Base-by-base conservation (phyloP, 2,797 vertebrate genomes). In the Apogon talboti region DNA sequence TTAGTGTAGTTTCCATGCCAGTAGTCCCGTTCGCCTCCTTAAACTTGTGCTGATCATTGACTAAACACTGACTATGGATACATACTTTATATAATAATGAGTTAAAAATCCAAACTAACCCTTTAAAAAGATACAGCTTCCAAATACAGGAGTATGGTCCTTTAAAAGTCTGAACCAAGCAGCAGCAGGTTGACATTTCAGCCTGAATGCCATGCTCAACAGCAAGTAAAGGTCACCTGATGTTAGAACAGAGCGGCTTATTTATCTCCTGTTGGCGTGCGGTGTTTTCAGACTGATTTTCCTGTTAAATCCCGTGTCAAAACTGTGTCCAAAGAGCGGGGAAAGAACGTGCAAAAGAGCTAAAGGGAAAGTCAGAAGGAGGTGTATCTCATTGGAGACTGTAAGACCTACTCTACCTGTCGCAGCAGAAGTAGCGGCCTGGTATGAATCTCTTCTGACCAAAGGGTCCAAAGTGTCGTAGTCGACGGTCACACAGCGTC, bases 381-480 rank as follows among this genome's bases (percentile, higher is more conserved):
- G 5, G 18, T 7, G 2, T 13, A 49, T 4, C 18, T 45, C 11
- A 21, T 43, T 3, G 6, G 7, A 46, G 42, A 1, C 12, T 2
- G 0, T 8, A 0, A 63, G 49, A 49, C 4, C 1, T 10, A 9
- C 3, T 47, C 66, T 71, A 96, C 96, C 94, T 94, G 92, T 88
- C 15, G 89, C 84, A 21, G 85, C 79, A 3, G 74, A 54, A 44
- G 81, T 81, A 43, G 88, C 55, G 62, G 93, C 91, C 78, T 94
- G 92, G 2, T 94, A 96, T 0, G 95, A 96, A 81, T 97, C 94
- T 90, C 95, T 94, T 69, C 94, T 88, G 16, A 96, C 93, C 42
- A 96, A 63, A 1, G 96, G 95, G 80, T 96, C 95, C 35, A 94
- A 75, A 1, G 93, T 94, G 80, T 94, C 93, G 54, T 95, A 96